phyloP scores from a whole-genome alignment of 2,797 vertebrate genomes.

The Gorsachius magnificus region DNA sequence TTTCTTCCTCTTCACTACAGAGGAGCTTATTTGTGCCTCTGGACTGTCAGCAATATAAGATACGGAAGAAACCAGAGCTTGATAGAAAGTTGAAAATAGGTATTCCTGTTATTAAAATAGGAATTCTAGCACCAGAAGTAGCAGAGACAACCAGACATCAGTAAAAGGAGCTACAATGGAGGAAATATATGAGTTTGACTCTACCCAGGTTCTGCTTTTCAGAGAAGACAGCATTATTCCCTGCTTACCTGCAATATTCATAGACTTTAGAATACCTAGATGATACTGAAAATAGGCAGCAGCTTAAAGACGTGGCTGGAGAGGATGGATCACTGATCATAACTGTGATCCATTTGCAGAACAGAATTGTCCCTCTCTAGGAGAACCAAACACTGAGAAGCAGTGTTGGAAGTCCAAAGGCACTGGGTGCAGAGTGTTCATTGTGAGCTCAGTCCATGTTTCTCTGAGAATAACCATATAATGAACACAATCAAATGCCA shows the following conservation, averaged over 20 bases:
- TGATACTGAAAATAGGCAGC: neutral
- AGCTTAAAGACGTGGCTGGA: neutral
- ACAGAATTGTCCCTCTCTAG: neutral
- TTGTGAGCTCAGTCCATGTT: neutral
- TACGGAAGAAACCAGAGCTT: neutral
- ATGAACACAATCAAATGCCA: neutral
- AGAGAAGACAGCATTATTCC: neutral
- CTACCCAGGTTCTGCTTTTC: neutral
- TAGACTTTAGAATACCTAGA: neutral
- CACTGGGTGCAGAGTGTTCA: neutral
- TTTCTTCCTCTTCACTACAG: neutral
- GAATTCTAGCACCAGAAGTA: neutral
- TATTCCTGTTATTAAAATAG: neutral
- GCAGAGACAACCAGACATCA: neutral
- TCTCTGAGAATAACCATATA: neutral
- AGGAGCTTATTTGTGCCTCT: neutral
- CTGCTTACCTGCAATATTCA: neutral
- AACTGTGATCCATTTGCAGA: neutral
- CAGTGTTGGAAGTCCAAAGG: neutral
- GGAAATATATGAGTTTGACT: neutral
- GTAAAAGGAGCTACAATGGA: neutral
- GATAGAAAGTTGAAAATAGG: neutral
- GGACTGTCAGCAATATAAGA: neutral
- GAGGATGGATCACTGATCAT: neutral
- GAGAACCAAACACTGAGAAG: neutral